Evolutionary conservation across 2,113 vertebrate species (phyloP).

Genomic region (Osmerus mordax): DNA sequence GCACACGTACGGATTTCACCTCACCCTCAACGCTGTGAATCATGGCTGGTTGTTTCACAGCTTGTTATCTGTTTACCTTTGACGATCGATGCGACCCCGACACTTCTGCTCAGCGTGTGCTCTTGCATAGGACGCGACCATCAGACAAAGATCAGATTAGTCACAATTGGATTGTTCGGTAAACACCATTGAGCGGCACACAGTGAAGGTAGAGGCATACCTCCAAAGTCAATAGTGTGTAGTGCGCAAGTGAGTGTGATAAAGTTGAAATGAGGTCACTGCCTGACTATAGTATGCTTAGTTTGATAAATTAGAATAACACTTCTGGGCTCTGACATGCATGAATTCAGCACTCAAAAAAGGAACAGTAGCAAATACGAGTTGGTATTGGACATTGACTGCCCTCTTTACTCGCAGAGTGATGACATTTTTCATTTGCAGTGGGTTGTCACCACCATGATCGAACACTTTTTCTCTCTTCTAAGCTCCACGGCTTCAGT

Average conservation of each 20-base stretch:
- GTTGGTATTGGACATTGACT: too few relatives aligned
- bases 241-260: not conserved
- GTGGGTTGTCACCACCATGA: too few relatives aligned
- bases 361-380: too few relatives aligned
- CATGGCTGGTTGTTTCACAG: slow-evolving; percentile 6
- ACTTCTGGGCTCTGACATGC: too few relatives aligned
- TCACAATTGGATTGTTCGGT: not conserved
- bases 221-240: slow-evolving; percentile 1
- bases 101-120: not conserved
- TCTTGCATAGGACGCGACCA: not conserved
- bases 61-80: slow-evolving; percentile 11
- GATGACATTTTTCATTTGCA: too few relatives aligned
- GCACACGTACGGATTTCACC: slow-evolving; percentile 27
- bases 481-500: too few relatives aligned
- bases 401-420: too few relatives aligned
- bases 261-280: not conserved
- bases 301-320: too few relatives aligned
- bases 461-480: too few relatives aligned
- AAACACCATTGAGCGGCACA: not conserved
- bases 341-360: too few relatives aligned
- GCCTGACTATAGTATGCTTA: too few relatives aligned
- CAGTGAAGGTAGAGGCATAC: not conserved
- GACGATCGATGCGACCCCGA: not conserved
- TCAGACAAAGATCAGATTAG: slow-evolving; percentile 4
- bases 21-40: slow-evolving; percentile 5